A percentile compares a stretch with the other conserved stretches of the same genome.
Evolutionary conservation across 2,113 vertebrate species (phyloP).

Genomic region (Picathartes gymnocephalus): DNA sequence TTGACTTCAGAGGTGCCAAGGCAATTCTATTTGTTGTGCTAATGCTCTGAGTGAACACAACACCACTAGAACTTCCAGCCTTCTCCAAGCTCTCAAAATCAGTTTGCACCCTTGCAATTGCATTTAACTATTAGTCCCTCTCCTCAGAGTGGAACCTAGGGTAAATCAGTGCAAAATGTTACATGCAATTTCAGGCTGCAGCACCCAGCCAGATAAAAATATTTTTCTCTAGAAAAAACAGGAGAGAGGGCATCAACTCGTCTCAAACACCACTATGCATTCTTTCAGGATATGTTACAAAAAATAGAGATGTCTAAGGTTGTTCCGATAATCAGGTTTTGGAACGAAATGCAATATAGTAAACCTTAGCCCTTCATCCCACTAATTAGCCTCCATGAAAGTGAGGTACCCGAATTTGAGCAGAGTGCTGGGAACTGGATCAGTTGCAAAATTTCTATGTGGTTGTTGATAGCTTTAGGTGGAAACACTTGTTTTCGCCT

Average conservation of each 20-base stretch:
- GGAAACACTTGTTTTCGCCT: background rate
- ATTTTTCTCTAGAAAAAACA: background rate
- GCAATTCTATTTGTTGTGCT: rapidly evolving
- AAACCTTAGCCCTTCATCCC: background rate
- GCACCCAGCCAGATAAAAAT: background rate
- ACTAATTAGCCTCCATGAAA: background rate
- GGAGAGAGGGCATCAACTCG: rapidly evolving
- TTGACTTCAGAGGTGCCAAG: background rate
- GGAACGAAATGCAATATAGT: background rate
- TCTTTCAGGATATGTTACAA: background rate
- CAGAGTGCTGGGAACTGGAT: background rate
- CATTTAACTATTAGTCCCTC: background rate
- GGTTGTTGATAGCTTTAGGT: background rate
- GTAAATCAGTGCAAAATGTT: background rate
- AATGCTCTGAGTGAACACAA: background rate
- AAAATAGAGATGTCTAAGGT: rapidly evolving
- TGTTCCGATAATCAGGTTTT: no score
- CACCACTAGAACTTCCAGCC: background rate
- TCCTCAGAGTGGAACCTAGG: background rate
- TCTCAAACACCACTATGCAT: background rate
- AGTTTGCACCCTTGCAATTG: background rate
- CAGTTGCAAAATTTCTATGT: background rate
- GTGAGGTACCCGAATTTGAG: background rate
- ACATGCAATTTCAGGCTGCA: background rate
- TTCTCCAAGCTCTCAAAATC: background rate